Evolutionary conservation across 23 tunicate genomes (phyloP).

Genomic region (Halocynthia roretzi): DNA sequence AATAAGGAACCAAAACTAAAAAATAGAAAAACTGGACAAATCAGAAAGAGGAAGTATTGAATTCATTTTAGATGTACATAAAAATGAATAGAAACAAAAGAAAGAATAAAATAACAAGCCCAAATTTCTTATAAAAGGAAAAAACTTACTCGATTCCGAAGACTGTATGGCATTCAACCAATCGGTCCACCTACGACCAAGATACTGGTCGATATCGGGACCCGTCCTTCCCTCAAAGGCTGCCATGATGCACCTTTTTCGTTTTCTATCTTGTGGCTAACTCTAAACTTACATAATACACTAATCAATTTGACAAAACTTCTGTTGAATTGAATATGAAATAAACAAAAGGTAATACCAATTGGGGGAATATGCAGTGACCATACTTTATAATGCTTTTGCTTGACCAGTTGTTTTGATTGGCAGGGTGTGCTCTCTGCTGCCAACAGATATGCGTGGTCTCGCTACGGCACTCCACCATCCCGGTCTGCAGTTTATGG

Average conservation of each 20-base stretch:
- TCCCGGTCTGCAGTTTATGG: too few species aligned
- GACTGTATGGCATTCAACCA: constrained; percentile 65
- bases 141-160: constrained; percentile 26
- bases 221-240: constrained; percentile 58
- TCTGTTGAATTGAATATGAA: too few species aligned
- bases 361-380: too few species aligned
- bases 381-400: too few species aligned
- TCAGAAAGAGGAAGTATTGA: not conserved
- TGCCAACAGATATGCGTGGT: too few species aligned
- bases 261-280: too few species aligned
- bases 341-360: too few species aligned
- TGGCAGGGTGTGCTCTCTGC: not conserved
- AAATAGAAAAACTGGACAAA: too few species aligned
- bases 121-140: not conserved
- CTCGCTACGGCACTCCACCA: too few species aligned
- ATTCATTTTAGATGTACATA: not conserved
- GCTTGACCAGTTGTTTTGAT: constrained; percentile 16
- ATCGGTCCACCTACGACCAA: constrained; percentile 57
- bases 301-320: too few species aligned
- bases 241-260: constrained; percentile 43
- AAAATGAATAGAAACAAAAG: not conserved
- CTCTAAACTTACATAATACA: too few species aligned
- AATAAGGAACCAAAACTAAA: too few species aligned
- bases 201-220: constrained; percentile 55
- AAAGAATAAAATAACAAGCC: not conserved